These are phyloP conservation scores for Nipponia nippon DNA, from an alignment of 2,113 vertebrate species.

Conservation along the genomic window DNA sequence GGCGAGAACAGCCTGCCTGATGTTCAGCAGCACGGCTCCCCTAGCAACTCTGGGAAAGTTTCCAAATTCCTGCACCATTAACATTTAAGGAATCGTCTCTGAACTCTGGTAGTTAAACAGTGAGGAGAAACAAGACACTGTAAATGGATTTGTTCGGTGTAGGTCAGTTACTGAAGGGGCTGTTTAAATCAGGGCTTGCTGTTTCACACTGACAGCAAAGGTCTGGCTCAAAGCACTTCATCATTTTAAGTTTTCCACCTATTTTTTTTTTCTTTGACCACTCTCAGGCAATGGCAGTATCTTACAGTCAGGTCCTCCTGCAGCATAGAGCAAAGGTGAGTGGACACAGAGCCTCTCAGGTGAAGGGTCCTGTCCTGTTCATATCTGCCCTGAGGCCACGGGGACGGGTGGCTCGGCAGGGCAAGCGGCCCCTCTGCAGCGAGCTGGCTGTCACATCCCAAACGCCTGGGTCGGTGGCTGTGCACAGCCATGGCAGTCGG, in stretches of 20 bases:
- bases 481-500: fast-evolving
- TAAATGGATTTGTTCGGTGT: conserved; percentile 47
- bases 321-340: neutral
- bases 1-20: conserved; percentile 26
- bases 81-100: conserved; percentile 62
- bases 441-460: neutral
- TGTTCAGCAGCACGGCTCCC: conserved; percentile 30
- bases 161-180: conserved; percentile 21
- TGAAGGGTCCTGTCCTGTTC: neutral
- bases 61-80: conserved; percentile 65
- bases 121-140: conserved; percentile 51
- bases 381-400: fast-evolving
- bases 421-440: neutral
- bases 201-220: neutral
- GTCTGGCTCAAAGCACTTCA: neutral
- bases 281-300: neutral
- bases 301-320: fast-evolving
- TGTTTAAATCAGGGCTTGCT: conserved; percentile 30
- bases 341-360: neutral
- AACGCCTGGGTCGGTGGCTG: fast-evolving
- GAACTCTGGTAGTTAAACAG: conserved; percentile 42
- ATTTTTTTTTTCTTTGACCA: neutral
- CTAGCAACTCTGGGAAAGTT: conserved; percentile 47
- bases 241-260: neutral
- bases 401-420: neutral